These are phyloP conservation scores for Anoura caudifer DNA, from an alignment of 2,113 vertebrate species.

Conservation along the genomic window DNA sequence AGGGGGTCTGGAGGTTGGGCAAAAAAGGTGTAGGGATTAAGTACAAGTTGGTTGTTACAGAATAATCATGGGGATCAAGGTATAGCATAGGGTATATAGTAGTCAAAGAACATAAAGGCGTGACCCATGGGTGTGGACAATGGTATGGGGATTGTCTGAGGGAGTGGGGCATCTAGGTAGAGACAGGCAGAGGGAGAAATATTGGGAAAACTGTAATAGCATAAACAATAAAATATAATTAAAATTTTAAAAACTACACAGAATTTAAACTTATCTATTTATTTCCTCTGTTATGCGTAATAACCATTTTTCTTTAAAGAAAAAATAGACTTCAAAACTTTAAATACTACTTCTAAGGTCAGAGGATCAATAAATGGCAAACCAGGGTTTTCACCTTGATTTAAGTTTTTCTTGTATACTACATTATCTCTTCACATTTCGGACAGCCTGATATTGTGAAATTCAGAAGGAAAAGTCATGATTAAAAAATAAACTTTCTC, in stretches of 20 bases:
- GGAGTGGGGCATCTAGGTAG: no score
- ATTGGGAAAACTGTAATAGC: no score
- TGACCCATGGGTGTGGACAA: no score
- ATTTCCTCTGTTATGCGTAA: neutral
- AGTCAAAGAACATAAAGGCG: no score
- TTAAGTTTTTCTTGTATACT: neutral
- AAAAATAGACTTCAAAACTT: neutral
- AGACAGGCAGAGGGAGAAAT: no score
- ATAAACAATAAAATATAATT: no score
- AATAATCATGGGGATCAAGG: no score
- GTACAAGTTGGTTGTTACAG: no score
- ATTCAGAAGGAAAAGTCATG: slow-evolving; percentile 16
- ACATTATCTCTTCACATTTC: neutral
- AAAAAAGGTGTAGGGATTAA: no score
- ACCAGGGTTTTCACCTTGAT: neutral
- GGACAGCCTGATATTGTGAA: neutral
- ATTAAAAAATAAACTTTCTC: neutral
- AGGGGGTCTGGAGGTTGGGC: no score
- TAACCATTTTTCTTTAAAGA: neutral
- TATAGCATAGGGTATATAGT: no score
- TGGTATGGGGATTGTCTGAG: no score
- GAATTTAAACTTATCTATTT: neutral
- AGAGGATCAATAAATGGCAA: neutral
- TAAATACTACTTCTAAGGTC: neutral
- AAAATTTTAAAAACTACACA: neutral